Evolutionary conservation across 2,888 invertebrate genomes (phyloP).

Genomic region (Trilocha varians): DNA sequence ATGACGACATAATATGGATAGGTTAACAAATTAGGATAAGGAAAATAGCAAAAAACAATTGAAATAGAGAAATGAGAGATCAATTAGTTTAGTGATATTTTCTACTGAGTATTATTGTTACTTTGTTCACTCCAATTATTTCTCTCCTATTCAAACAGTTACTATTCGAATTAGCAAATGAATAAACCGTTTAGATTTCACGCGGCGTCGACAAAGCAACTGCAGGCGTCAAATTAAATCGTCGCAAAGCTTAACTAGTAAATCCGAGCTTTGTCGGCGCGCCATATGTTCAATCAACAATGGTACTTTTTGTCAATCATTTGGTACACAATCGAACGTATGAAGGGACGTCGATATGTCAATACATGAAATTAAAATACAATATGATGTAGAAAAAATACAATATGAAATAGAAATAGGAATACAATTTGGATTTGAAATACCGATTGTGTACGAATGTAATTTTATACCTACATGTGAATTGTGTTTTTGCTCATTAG

Average conservation of each 20-base stretch:
- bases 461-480: not conserved
- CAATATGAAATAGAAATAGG: not conserved
- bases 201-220: conserved; percentile 22
- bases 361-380: conserved; percentile 38
- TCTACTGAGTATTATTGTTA: no score
- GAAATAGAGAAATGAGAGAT: no score
- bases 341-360: conserved; percentile 28
- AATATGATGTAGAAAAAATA: not conserved
- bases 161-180: not conserved
- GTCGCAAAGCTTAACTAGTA: conserved; percentile 36
- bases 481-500: no score
- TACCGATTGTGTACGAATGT: not conserved
- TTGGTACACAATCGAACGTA: conserved; percentile 37
- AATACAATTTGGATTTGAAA: not conserved
- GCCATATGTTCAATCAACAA: conserved; percentile 64
- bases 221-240: conserved; percentile 42
- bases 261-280: conserved; percentile 49
- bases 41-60: no score
- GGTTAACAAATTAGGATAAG: no score
- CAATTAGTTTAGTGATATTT: no score
- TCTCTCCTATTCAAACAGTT: no score
- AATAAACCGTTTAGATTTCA: conserved; percentile 13
- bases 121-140: no score
- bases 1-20: no score
- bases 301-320: conserved; percentile 33